Conservation (phyloP, 2,113 vertebrate species). For the Alces alces region DNA sequence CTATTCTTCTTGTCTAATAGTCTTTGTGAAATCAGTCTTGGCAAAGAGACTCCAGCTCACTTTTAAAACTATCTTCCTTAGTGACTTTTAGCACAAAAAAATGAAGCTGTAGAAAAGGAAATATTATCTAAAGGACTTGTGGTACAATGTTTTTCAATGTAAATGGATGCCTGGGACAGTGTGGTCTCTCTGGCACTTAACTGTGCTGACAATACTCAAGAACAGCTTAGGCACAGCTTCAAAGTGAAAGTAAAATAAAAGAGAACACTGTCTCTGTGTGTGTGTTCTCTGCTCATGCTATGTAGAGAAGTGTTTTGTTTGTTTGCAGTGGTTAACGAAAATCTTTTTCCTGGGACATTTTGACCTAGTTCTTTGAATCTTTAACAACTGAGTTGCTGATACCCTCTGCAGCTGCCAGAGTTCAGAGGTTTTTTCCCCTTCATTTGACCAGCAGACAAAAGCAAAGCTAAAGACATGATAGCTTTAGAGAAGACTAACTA, state of each 20-base stretch:
- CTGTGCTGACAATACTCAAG: constrained; percentile 30
- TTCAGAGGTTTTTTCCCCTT: constrained; percentile 13
- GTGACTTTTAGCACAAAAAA: constrained; percentile 1
- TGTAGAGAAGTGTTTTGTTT: constrained; percentile 44
- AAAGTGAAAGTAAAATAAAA: constrained; percentile 42
- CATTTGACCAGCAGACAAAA: constrained; percentile 72
- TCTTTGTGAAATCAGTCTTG: constrained; percentile 30
- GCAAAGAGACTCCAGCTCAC: constrained; percentile 47
- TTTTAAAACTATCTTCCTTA: constrained; percentile 45
- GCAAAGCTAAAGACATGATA: constrained; percentile 64
- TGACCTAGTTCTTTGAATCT: constrained; percentile 64
- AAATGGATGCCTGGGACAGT: constrained; percentile 34
- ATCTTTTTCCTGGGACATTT: constrained; percentile 65
- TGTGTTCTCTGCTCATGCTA: neutral
- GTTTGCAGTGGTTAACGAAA: constrained; percentile 57
- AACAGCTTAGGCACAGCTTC: constrained; percentile 50
- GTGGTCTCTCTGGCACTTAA: constrained; percentile 24
- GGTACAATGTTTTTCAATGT: neutral
- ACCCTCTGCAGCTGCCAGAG: constrained; percentile 61
- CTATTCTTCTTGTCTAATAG: constrained; percentile 45
- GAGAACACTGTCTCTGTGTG: constrained; percentile 32
- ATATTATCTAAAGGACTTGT: constrained; percentile 28
- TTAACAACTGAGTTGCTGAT: constrained; percentile 56
- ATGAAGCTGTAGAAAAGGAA: constrained; percentile 44
- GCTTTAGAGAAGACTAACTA: constrained; percentile 75